A percentile compares a stretch with the other conserved stretches of the same genome.
Evolutionary conservation across 2,888 invertebrate species (phyloP).

Genomic region (Sinhomidia bicolor): DNA sequence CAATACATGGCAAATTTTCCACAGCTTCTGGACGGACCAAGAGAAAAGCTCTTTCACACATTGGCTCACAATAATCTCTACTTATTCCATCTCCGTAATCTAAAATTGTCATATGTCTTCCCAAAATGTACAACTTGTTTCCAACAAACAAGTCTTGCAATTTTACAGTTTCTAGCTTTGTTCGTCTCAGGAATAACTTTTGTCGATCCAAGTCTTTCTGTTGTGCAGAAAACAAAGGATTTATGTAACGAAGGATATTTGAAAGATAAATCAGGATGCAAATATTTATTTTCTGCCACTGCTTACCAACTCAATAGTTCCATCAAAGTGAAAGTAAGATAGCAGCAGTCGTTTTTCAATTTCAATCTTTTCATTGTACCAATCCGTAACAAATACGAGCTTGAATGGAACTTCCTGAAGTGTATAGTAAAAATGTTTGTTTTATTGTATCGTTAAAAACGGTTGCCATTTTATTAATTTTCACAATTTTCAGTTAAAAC

Average conservation of each 20-base stretch:
- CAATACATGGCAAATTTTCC: conserved; percentile 64
- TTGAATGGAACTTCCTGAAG: conserved; percentile 70
- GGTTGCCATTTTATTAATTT: too few relatives aligned
- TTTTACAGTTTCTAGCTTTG: conserved; percentile 69
- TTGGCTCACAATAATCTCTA: conserved; percentile 62
- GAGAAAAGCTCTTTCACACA: conserved; percentile 72
- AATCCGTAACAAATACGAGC: conserved; percentile 68
- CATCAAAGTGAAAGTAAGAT: conserved; percentile 73
- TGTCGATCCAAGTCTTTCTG: conserved; percentile 73
- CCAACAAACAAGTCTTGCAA: conserved; percentile 71
- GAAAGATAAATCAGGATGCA: too few relatives aligned
- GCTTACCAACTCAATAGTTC: conserved; percentile 71
- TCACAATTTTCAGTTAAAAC: too few relatives aligned
- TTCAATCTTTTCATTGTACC: conserved; percentile 74
- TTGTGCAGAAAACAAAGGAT: not conserved
- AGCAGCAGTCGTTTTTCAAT: conserved; percentile 68
- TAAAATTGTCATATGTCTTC: conserved; percentile 70
- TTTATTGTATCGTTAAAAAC: too few relatives aligned
- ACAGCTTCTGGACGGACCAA: conserved; percentile 73
- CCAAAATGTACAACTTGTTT: conserved; percentile 68
- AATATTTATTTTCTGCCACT: not conserved
- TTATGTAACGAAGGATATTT: too few relatives aligned
- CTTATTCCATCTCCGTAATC: conserved; percentile 74
- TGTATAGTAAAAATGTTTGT: not conserved
- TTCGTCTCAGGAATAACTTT: conserved; percentile 63